Evolutionary conservation across 2,113 vertebrate species (phyloP).

Genomic region (Thinocorus orbignyianus): DNA sequence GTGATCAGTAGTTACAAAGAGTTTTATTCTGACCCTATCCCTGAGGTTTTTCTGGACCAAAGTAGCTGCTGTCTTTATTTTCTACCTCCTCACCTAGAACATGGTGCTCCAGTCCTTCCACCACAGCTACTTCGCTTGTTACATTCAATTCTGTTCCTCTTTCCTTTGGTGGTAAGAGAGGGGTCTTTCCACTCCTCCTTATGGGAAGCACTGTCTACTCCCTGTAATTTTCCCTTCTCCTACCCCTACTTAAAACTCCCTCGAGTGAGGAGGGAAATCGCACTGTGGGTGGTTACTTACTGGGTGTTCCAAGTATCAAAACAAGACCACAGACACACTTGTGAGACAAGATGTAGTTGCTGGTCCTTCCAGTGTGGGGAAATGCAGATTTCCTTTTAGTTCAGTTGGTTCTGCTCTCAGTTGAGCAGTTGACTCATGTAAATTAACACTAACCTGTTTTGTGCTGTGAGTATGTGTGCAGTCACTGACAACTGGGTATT

Average conservation of each 20-base stretch:
- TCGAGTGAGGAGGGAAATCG: neutral
- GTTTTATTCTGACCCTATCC: neutral
- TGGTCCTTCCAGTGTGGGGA: neutral
- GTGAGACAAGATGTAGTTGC: neutral
- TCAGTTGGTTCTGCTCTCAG: neutral
- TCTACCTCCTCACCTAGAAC: neutral
- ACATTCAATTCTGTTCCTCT: neutral
- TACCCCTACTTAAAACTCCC: neutral
- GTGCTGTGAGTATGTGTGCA: accelerated
- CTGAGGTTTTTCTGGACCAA: neutral
- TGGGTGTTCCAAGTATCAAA: neutral
- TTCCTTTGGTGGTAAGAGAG: no score
- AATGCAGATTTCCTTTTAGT: neutral
- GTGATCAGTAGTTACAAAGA: neutral
- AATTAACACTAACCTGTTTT: neutral
- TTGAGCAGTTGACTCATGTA: neutral
- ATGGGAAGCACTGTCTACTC: neutral
- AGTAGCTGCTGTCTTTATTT: neutral
- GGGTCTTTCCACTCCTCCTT: neutral
- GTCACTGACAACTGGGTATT: neutral
- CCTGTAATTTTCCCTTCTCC: neutral
- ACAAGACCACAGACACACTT: neutral
- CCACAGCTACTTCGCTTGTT: neutral
- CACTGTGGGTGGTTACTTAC: neutral
- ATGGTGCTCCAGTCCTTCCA: neutral